These are phyloP conservation scores for Eumerus sabulonum DNA, from an alignment of 2,888 invertebrate species.

Conservation along the genomic window DNA sequence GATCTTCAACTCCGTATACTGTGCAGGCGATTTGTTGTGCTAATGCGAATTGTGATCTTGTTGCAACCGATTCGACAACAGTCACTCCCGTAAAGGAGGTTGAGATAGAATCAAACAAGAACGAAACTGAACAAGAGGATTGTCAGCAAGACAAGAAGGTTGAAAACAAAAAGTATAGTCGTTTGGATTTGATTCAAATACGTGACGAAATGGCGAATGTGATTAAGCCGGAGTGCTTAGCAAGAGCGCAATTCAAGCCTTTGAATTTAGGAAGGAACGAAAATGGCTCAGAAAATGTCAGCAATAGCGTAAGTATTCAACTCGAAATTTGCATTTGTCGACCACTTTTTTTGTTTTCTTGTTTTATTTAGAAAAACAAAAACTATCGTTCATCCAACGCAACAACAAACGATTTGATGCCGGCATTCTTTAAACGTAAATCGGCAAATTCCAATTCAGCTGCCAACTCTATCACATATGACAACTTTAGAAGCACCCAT, in stretches of 20 bases:
- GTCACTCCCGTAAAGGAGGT: constrained; percentile 72
- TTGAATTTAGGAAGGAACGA: constrained; percentile 41
- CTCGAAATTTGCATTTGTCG: no score
- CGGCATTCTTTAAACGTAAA: constrained; percentile 75
- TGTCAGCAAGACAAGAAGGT: constrained; percentile 3
- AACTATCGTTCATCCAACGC: constrained; percentile 36
- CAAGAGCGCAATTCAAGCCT: constrained; percentile 56
- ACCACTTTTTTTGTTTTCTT: not conserved
- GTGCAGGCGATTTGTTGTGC: constrained; percentile 73
- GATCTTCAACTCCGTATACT: constrained; percentile 76
- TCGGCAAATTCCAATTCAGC: constrained; percentile 21
- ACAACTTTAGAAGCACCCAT: constrained; percentile 47
- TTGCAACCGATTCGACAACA: constrained; percentile 69
- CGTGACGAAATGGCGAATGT: constrained; percentile 73
- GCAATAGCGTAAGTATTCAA: constrained; percentile 32
- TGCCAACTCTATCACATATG: constrained; percentile 31
- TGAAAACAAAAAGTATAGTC: constrained; percentile 70
- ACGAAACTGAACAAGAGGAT: not conserved
- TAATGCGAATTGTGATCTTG: constrained; percentile 73
- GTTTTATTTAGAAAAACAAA: constrained; percentile 35
- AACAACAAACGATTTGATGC: constrained; percentile 74
- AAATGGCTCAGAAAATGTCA: constrained; percentile 7
- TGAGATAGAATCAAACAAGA: constrained; percentile 31
- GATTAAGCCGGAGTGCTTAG: constrained; percentile 74
- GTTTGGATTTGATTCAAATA: constrained; percentile 72